Conservation (phyloP, 2,888 invertebrate species). For the Drosophila peninsularis region DNA sequence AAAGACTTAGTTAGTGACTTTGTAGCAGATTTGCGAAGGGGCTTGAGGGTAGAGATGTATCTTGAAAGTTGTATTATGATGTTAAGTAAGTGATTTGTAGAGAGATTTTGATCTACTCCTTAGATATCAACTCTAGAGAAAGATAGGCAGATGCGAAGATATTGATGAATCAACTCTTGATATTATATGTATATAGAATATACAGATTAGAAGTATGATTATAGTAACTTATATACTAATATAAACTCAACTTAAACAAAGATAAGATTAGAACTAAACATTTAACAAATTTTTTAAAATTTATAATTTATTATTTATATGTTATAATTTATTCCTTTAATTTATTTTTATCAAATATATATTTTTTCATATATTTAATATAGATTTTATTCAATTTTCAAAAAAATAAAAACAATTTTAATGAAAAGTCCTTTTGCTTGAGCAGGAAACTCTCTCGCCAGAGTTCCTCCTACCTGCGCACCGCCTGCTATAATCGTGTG, state of each 20-base stretch:
- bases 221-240: too few relatives aligned
- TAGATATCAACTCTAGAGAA: background rate
- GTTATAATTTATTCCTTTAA: too few relatives aligned
- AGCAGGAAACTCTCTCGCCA: background rate
- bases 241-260: too few relatives aligned
- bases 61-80: background rate
- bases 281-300: too few relatives aligned
- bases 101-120: background rate
- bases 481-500: constrained; percentile 1
- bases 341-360: too few relatives aligned
- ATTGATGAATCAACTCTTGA: too few relatives aligned
- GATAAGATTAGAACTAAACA: too few relatives aligned
- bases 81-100: background rate
- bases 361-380: too few relatives aligned
- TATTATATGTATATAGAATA: too few relatives aligned
- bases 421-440: background rate
- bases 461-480: constrained; percentile 30
- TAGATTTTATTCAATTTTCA: background rate
- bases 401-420: background rate
- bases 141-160: background rate
- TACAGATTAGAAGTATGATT: too few relatives aligned
- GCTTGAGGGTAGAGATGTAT: background rate
- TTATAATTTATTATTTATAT: too few relatives aligned
- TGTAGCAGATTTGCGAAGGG: background rate
- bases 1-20: constrained; percentile 31